Evolutionary conservation across 2,888 invertebrate genomes (phyloP).

Genomic region (Cataglyphis altisquamis): DNA sequence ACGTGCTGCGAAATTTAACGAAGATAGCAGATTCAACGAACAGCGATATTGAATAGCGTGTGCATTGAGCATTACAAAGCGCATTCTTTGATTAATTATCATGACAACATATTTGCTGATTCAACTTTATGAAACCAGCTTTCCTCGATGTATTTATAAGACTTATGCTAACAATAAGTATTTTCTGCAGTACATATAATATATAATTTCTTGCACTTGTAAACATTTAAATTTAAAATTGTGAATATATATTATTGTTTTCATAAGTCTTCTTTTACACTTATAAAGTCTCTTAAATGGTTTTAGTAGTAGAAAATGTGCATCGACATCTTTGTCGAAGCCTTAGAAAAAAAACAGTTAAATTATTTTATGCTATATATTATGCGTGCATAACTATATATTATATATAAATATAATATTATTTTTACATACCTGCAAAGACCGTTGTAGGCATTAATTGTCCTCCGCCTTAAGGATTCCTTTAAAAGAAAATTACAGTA

Average conservation of each 20-base stretch:
- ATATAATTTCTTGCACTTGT: neutral
- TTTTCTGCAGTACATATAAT: conserved; percentile 4
- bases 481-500: conserved; percentile 48
- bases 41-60: conserved; percentile 55
- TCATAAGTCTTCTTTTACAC: neutral
- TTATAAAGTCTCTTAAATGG: conserved; percentile 5
- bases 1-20: conserved; percentile 72
- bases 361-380: conserved; percentile 10
- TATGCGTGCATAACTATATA: neutral
- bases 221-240: conserved; percentile 1
- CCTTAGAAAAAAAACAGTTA: neutral
- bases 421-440: neutral
- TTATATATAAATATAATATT: neutral
- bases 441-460: neutral
- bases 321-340: neutral
- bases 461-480: neutral
- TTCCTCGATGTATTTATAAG: neutral
- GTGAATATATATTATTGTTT: neutral
- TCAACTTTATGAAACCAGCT: conserved; percentile 20
- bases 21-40: conserved; percentile 54
- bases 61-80: conserved; percentile 58
- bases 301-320: neutral
- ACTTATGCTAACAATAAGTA: neutral
- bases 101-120: conserved; percentile 16
- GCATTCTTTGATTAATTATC: conserved; percentile 63